Percentiles rank a stretch among this genome's conserved stretches.
phyloP scores from a whole-genome alignment of 1,140 invertebrate genomes.

The Mylabris phalerata region DNA sequence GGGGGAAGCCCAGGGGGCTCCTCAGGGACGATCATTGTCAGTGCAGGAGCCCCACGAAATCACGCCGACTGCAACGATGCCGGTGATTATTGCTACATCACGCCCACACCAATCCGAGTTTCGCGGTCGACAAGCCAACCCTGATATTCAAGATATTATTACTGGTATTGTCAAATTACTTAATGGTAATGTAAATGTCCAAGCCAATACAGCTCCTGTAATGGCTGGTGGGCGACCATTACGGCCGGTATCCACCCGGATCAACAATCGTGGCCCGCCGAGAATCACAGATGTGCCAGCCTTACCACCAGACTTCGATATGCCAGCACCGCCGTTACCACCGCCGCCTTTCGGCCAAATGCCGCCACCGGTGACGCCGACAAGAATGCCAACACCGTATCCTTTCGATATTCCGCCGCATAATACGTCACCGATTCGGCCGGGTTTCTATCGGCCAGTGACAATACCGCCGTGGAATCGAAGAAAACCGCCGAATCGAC shows the following conservation, averaged over 20 bases:
- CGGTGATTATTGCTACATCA: constrained; percentile 28
- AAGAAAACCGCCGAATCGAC: constrained; percentile 39
- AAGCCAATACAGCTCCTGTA: constrained; percentile 57
- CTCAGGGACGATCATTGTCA: constrained; percentile 52
- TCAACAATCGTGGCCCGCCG: constrained; percentile 84
- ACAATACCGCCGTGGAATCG: constrained; percentile 53
- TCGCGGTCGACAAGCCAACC: constrained; percentile 53
- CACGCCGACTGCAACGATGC: constrained; percentile 46
- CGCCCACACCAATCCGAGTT: constrained; percentile 37
- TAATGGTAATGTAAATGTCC: constrained; percentile 80
- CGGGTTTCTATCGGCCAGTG: constrained; percentile 50
- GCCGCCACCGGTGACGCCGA: constrained; percentile 45
- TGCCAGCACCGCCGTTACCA: constrained; percentile 46
- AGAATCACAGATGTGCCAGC: constrained; percentile 67
- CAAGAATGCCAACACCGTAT: constrained; percentile 55
- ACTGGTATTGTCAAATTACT: constrained; percentile 82
- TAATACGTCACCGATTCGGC: constrained; percentile 44
- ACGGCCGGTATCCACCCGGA: constrained; percentile 58
- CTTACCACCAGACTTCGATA: constrained; percentile 61
- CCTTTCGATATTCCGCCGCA: constrained; percentile 60
- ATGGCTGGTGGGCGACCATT: constrained; percentile 45
- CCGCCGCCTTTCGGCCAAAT: constrained; percentile 45
- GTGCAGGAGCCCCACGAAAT: constrained; percentile 58
- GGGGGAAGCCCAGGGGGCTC: constrained; percentile 67
- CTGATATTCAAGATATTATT: constrained; percentile 85